Base-by-base conservation (phyloP, 2,113 vertebrate genomes). In the Brachionichthys hirsutus region DNA sequence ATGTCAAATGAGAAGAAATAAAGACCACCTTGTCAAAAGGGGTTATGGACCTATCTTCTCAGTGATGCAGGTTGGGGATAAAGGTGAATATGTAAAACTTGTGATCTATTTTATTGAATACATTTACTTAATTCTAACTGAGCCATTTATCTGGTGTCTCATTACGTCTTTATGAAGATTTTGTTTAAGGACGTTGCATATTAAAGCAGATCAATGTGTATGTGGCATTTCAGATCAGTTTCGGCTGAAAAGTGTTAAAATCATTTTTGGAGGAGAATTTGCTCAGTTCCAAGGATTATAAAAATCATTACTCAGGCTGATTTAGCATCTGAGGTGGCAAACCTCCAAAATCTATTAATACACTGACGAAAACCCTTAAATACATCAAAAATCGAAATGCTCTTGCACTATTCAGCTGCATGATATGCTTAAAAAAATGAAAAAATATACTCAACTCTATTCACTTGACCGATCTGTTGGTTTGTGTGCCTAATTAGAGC, bases 401-500 rank as follows among this genome's bases (percentile, higher is more conserved):
- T 54, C 60, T 38, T 35, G 4, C 54, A 44, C 17, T 16, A 14
- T 51, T 70, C 47, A 57, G 47, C 51, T 1, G 16, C 61, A 48
- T 38, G 54, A 35, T 54, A 16, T 42, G 36, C 12, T 13, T 54
- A 52, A 40, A 54, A 16, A 41, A 6, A 30, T 30, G 8, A 17
- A 14, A 53, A 65, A 10, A 12, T 12, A 15, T 19, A 2, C 38
- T 24, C 41, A 9, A 40, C 50, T 60, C 41, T 72, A 65, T 47
- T n/a, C 12, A 42, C 15, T 24, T 19, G 35, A 14, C 12, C 35
- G 15, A 46, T 13, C 24, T 70, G 20, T 55, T 48, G 54, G 16
- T 52, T 45, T 12, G 48, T 22, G 50, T 54, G 43, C 48, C 6
- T 66, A 75, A 67, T 73, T 76, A 78, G 62, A 51, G 48, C 49